phyloP scores from a whole-genome alignment of 1,140 invertebrate species.

The Oncopodura yosiiana region DNA sequence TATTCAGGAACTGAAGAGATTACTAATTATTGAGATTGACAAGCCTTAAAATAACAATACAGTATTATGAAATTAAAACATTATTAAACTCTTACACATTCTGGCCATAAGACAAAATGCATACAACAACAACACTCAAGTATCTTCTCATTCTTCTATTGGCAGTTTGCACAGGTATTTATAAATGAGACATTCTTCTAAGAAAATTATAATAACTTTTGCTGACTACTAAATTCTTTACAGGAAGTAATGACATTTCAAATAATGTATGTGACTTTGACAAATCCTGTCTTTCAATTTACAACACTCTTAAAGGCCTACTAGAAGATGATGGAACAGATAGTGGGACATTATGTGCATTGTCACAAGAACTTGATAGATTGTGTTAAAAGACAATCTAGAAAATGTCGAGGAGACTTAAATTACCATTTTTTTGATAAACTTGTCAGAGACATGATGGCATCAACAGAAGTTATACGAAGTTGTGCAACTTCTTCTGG shows the following conservation, averaged over 20 bases:
- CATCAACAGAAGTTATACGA: conserved; percentile 10
- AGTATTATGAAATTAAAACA: too few relatives aligned
- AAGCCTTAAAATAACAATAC: too few relatives aligned
- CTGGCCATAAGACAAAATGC: too few relatives aligned
- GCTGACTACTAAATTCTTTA: too few relatives aligned
- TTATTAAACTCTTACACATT: too few relatives aligned
- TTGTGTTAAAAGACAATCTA: conserved; percentile 24
- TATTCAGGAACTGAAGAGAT: too few relatives aligned
- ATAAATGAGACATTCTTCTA: background rate
- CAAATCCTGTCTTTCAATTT: conserved; percentile 21
- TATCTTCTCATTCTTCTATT: background rate
- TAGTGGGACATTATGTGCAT: conserved; percentile 12
- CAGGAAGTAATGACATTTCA: conserved; percentile 5
- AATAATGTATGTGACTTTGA: conserved; percentile 24
- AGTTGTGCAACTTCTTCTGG: conserved; percentile 12
- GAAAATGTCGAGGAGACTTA: conserved; percentile 29
- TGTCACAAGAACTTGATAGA: conserved; percentile 24
- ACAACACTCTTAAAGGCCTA: conserved; percentile 26
- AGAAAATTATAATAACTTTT: too few relatives aligned
- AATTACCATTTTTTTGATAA: conserved; percentile 32
- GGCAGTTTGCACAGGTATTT: background rate
- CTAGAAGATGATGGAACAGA: conserved; percentile 17
- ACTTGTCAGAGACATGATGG: conserved; percentile 19
- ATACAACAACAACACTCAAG: too few relatives aligned
- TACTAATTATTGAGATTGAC: too few relatives aligned